Base-by-base conservation (phyloP, 2,888 invertebrate genomes). In the Plagodis pulveraria region DNA sequence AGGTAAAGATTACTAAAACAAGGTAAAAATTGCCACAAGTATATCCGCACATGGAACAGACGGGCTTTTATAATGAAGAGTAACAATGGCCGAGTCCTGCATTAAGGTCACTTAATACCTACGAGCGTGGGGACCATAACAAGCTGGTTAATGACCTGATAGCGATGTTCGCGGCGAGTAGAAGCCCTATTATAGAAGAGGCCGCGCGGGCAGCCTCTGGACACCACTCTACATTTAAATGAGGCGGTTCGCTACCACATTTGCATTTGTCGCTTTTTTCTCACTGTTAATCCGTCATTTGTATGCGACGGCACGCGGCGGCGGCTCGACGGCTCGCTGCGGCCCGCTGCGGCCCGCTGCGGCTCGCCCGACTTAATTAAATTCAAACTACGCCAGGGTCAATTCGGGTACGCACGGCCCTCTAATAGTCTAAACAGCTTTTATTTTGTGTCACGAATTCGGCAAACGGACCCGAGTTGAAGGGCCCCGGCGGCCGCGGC, bases 231-330 rank as follows among this genome's bases (percentile, higher is more conserved):
- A 58, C 63, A 60, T 62, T 66, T 49, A 63, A 56, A 65, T 50
- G 70, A 65, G 60, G 46, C 59, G 55, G 51, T 60, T 63, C 61
- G 49, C 60, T 53, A 49, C 52, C 57, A 61, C 61, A 66, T 71
- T 71, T 65, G 66, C 64, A 73, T 74, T 71, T 62, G 69, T 66
- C 56, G 64, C 51, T 66, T 76, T 71, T 75, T 74, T 72, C 42
- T 50, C 49, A 54, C 58, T 41, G 55, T 66, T 73, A 75, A 75
- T 75, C 66, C 64, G 51, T 71, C 65, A 72, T 75, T 71, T 70
- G 72, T 72, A 78, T 76, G 77, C 77, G 65, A 52, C 58, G 65
- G 12, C 76, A 74, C 69, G 68, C 58, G 46, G n/a, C 42, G 12
- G 50, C 50, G 48, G 40, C 9, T 42, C 42, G 43, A 50, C 38